These are phyloP conservation scores for Cyclargus thomasi DNA, from an alignment of 1,140 invertebrate species.

Conservation along the genomic window DNA sequence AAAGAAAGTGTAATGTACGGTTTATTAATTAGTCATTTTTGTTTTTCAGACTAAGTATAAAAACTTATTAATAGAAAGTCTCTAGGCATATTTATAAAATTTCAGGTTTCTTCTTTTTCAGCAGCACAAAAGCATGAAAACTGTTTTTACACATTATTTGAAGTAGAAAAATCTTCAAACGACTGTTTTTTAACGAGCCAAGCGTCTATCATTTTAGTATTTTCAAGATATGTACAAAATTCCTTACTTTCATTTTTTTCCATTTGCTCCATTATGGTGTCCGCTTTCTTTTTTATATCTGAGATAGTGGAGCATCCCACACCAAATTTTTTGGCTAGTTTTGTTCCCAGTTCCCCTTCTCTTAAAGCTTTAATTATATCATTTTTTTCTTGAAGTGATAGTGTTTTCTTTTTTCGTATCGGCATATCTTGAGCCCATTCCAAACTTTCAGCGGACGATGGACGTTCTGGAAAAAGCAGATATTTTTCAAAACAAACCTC, in stretches of 20 bases:
- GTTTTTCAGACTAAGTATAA: too few relatives aligned
- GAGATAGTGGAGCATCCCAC: not conserved
- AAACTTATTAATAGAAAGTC: too few relatives aligned
- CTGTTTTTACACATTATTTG: too few relatives aligned
- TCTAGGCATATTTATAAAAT: too few relatives aligned
- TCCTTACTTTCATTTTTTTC: not conserved
- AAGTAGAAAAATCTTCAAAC: too few relatives aligned
- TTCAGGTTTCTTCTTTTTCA: too few relatives aligned
- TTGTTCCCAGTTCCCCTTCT: not conserved
- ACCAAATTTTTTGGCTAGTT: not conserved
- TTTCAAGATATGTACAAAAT: not conserved
- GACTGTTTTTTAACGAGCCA: too few relatives aligned
- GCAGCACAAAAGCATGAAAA: too few relatives aligned
- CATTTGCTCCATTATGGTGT: not conserved
- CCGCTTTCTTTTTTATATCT: not conserved
- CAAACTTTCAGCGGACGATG: not conserved
- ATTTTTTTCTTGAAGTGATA: not conserved
- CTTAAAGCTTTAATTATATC: not conserved
- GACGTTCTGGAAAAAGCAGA: not conserved
- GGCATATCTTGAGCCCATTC: not conserved
- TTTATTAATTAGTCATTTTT: too few relatives aligned
- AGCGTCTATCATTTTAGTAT: not conserved
- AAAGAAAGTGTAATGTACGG: too few relatives aligned
- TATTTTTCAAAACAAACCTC: not conserved
- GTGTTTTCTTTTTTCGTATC: not conserved